A percentile compares a stretch with the other conserved stretches of the same genome.
Conservation (phyloP, 1,140 invertebrate species). For the Solenopsis fugax region DNA sequence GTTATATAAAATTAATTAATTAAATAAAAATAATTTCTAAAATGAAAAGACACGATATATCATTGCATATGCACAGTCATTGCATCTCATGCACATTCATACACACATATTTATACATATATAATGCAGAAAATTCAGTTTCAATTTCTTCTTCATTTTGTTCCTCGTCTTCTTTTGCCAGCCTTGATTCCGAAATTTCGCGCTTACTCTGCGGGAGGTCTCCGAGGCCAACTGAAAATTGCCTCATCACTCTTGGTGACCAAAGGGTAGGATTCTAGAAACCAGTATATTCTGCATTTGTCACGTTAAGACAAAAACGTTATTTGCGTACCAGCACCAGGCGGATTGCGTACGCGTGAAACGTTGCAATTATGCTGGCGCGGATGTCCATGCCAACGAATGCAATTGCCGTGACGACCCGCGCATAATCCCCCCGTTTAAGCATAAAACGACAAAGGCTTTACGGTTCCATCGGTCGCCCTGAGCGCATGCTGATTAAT, state of each 20-base stretch:
- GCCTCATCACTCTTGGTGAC: background rate
- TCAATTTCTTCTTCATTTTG: background rate
- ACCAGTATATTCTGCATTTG: background rate
- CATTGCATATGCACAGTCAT: background rate
- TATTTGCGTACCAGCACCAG: background rate
- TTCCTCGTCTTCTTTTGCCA: background rate
- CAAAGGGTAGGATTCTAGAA: background rate
- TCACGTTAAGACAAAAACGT: background rate
- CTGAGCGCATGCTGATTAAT: slow-evolving; percentile 66
- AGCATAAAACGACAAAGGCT: slow-evolving; percentile 59
- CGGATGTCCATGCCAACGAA: background rate
- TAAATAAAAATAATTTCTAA: background rate
- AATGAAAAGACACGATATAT: background rate
- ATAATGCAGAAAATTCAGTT: background rate
- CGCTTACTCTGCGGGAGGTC: background rate
- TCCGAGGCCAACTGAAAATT: background rate
- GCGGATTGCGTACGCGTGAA: background rate
- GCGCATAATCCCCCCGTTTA: slow-evolving; percentile 50
- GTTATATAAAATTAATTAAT: too few species aligned
- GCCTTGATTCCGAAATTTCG: slow-evolving; percentile 9
- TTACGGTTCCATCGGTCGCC: slow-evolving; percentile 57
- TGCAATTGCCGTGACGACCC: background rate
- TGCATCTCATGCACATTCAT: background rate
- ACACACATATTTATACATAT: background rate
- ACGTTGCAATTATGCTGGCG: slow-evolving; percentile 57